Evolutionary conservation across 2,888 invertebrate genomes (phyloP), one percentile per base, ranked within the genome.

Genomic region (Bembecia ichneumoniformis): DNA sequence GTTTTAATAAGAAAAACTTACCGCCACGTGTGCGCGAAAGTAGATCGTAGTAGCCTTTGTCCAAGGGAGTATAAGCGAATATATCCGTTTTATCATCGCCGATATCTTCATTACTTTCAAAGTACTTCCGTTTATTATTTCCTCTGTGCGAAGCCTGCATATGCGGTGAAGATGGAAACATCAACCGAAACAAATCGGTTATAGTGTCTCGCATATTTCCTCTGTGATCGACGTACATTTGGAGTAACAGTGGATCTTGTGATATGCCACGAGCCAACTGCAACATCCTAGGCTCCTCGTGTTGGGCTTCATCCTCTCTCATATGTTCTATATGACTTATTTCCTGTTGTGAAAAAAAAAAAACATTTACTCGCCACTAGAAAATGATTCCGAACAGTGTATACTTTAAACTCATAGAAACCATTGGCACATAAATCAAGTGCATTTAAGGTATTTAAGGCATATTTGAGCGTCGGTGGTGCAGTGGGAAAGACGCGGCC

Each of bases 31-130:
- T 28, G 28, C 9, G 28, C 28, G 28, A 28, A 9, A 9, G 28
- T 28, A 28, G 48, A 13, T 71, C 67, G 44, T 62, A 78, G 51
- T 66, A 78, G 34, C 68, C 77, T 44, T 64, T 62, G 36, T 78
- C 76, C 3, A 61, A 54, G 7, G 78, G 78, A 9, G 77, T 75
- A 3, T 74, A 57, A 0, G 78, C 78, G 50, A 78, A 77, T 3
- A 15, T 15, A 16, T 51, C 46, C 5, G 60, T 65, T 14, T 59
- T 58, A 16, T 49, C 43, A 4, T 49, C 48, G 9, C 20, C 28
- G 0, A 46, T 28, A 13, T 46, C 10, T 13, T 11, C 14, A 15
- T 17, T 15, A 15, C 0, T 10, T 5, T 40, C 3, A 10, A 14
- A 40, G 5, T 2, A 10, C 5, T 40, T 14, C 7, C 40, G n/a